Conservation (phyloP, 2,113 vertebrate species). For the Plectropomus leopardus region DNA sequence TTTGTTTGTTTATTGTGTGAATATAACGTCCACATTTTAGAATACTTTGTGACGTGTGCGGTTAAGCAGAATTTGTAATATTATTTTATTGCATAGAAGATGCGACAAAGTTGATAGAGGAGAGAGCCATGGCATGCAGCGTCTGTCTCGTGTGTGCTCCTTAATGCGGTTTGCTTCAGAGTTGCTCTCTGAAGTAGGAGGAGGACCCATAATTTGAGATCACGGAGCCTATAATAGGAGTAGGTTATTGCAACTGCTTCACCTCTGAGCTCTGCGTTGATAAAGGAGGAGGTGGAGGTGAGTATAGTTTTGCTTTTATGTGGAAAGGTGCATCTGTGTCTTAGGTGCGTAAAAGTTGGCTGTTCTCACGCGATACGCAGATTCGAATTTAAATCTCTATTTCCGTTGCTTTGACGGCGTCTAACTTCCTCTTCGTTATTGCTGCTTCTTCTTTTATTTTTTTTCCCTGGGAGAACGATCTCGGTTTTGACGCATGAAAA, state of each 20-base stretch:
- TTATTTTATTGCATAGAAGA: conserved; percentile 6
- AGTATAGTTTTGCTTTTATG: conserved; percentile 51
- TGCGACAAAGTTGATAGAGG: neutral
- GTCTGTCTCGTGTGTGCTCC: conserved; percentile 76
- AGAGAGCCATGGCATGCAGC: conserved; percentile 63
- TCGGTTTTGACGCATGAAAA: conserved; percentile 62
- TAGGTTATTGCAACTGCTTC: conserved; percentile 65
- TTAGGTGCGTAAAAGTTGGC: conserved; percentile 23
- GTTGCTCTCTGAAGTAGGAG: conserved; percentile 70
- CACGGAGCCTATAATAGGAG: conserved; percentile 71
- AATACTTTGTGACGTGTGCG: neutral
- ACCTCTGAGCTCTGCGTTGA: conserved; percentile 57
- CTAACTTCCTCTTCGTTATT: conserved; percentile 36
- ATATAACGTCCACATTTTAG: neutral
- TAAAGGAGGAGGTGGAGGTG: conserved; percentile 71
- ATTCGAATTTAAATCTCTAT: conserved; percentile 1
- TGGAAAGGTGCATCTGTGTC: conserved; percentile 1
- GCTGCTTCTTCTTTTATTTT: neutral
- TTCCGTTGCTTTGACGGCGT: conserved; percentile 7
- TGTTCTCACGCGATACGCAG: neutral
- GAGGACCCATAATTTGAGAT: conserved; percentile 73
- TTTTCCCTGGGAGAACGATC: conserved; percentile 15
- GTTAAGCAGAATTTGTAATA: neutral
- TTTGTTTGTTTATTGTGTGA: too few relatives aligned
- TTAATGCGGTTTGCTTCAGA: conserved; percentile 66